These are phyloP conservation scores for Amyelois transitella DNA, from an alignment of 1,140 invertebrate genomes.

Conservation along the genomic window DNA sequence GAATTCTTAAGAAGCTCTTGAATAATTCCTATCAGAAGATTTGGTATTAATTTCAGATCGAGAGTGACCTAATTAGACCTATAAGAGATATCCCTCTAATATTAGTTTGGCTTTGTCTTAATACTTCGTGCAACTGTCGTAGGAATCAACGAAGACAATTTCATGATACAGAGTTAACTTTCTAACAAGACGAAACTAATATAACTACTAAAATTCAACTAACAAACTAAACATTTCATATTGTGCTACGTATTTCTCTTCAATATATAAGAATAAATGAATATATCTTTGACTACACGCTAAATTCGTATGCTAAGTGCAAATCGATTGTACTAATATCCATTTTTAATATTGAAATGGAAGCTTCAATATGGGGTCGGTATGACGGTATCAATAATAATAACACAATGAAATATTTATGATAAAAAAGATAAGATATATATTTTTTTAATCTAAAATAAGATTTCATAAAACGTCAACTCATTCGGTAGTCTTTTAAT, in stretches of 20 bases:
- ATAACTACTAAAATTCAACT: slow-evolving; percentile 43
- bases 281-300: slow-evolving; percentile 33
- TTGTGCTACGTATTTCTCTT: slow-evolving; percentile 45
- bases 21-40: too few relatives aligned
- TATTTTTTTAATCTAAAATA: too few relatives aligned
- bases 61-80: too few relatives aligned
- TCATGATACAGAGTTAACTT: neutral
- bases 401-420: neutral
- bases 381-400: slow-evolving; percentile 8
- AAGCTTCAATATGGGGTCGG: slow-evolving; percentile 38
- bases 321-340: slow-evolving; percentile 54
- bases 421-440: neutral
- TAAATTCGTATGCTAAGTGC: slow-evolving; percentile 37
- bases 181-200: slow-evolving; percentile 23
- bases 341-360: slow-evolving; percentile 27
- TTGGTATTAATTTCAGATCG: too few relatives aligned
- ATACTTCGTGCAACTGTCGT: neutral
- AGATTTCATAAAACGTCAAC: too few relatives aligned
- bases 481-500: too few relatives aligned
- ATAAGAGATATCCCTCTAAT: too few relatives aligned
- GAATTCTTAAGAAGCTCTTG: too few relatives aligned
- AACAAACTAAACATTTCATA: slow-evolving; percentile 47
- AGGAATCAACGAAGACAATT: neutral
- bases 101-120: too few relatives aligned
- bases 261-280: slow-evolving; percentile 24